A percentile compares a stretch with the other conserved stretches of the same genome.
Conservation (phyloP, 1,140 invertebrate species). For the Periplaneta americana region DNA sequence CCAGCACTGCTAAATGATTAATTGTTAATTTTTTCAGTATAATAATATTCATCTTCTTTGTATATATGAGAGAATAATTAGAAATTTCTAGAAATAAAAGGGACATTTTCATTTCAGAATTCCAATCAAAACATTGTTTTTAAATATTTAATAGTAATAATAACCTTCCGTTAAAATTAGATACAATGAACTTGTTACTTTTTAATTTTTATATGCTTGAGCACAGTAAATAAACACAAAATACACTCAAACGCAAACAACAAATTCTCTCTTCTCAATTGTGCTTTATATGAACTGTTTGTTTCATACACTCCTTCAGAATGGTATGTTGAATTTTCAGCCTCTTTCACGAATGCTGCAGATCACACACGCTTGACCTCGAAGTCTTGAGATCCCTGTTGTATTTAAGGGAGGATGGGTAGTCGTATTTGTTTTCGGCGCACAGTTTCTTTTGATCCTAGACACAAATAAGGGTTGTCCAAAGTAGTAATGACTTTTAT, state of each 20-base stretch:
- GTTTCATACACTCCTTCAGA: not conserved
- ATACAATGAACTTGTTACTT: not conserved
- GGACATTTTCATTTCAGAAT: not conserved
- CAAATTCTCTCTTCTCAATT: not conserved
- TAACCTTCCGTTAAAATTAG: not conserved
- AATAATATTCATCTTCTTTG: not conserved
- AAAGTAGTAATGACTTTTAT: not conserved
- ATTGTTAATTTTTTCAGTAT: too few species aligned
- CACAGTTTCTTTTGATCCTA: not conserved
- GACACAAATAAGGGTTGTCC: not conserved
- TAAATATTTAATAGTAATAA: not conserved
- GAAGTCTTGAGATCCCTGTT: not conserved
- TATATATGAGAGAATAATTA: too few species aligned
- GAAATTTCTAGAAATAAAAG: too few species aligned
- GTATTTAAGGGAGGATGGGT: not conserved
- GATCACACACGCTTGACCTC: not conserved
- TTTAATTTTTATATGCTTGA: not conserved
- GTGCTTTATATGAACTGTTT: not conserved
- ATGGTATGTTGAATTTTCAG: too few species aligned
- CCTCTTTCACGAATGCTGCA: not conserved
- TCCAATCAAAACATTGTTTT: not conserved
- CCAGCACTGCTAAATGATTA: too few species aligned
- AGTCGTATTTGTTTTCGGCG: not conserved
- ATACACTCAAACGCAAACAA: not conserved
- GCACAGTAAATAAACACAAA: not conserved